Conservation (phyloP, 2,888 invertebrate species). For the Rhogogaster chlorosoma region DNA sequence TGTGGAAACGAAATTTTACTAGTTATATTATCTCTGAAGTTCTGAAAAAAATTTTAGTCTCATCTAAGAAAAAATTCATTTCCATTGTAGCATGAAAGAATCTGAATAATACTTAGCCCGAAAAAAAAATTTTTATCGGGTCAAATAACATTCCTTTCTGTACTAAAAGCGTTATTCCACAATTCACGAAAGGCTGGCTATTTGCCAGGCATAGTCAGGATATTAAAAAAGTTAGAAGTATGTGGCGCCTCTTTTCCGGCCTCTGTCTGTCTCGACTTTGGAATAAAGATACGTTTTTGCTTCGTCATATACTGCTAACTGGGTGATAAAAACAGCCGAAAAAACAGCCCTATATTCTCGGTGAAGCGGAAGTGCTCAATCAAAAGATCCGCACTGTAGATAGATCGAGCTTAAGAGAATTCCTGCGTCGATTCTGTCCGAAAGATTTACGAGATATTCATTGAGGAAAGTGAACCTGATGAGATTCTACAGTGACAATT, state of each 20-base stretch:
- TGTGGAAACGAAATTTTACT: neutral
- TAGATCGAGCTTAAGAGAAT: neutral
- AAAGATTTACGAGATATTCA: neutral
- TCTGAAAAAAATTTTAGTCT: neutral
- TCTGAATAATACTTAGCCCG: neutral
- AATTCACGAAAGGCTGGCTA: slow-evolving; percentile 2
- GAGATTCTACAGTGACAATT: neutral
- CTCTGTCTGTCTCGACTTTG: slow-evolving; percentile 8
- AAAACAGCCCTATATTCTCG: neutral
- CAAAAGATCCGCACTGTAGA: neutral
- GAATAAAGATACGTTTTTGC: neutral
- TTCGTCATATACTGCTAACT: neutral
- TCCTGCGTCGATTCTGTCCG: neutral
- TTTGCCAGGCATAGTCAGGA: neutral
- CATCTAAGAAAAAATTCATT: neutral
- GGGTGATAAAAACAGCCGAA: neutral
- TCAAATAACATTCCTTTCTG: neutral
- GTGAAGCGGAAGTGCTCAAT: neutral
- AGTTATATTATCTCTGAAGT: neutral
- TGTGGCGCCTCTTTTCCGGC: slow-evolving; percentile 13
- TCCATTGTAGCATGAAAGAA: neutral
- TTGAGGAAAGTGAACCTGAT: neutral
- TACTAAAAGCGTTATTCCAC: neutral
- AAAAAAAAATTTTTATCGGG: neutral
- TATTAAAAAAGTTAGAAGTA: slow-evolving; percentile 24